A percentile compares a stretch with the other conserved stretches of the same genome.
phyloP scores from a whole-genome alignment of 2,888 invertebrate species.

The Osmoderma eremita region DNA sequence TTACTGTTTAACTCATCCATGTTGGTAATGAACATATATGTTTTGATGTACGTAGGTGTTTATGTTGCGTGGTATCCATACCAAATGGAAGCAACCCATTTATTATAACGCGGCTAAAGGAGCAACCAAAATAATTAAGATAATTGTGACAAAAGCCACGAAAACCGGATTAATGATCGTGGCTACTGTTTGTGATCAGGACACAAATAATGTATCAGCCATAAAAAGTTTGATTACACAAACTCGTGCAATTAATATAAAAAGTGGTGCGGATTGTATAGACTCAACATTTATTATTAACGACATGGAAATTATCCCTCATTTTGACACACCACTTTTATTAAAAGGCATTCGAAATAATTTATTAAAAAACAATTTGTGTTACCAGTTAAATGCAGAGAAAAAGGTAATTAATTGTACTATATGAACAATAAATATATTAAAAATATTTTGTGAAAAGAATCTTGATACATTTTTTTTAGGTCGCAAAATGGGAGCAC shows the following conservation, averaged over 20 bases:
- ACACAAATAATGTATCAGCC: constrained; percentile 36
- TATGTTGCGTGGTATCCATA: constrained; percentile 40
- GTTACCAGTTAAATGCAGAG: constrained; percentile 22
- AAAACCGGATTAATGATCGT: constrained; percentile 34
- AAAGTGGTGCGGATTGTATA: constrained; percentile 5
- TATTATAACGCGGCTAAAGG: constrained; percentile 40
- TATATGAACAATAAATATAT: constrained; percentile 1
- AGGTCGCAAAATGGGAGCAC: constrained; percentile 25
- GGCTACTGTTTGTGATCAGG: constrained; percentile 42
- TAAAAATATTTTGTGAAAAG: neutral
- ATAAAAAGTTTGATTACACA: constrained; percentile 35
- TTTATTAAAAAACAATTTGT: constrained; percentile 24
- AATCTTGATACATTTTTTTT: constrained; percentile 10
- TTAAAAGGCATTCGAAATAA: constrained; percentile 43
- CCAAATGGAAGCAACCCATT: constrained; percentile 44
- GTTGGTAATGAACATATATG: neutral
- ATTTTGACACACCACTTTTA: constrained; percentile 42
- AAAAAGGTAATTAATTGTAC: constrained; percentile 7
- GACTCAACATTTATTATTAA: constrained; percentile 26
- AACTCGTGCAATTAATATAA: constrained; percentile 6
- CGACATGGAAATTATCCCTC: constrained; percentile 33
- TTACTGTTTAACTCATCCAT: too few species aligned
- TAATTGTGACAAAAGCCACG: constrained; percentile 3
- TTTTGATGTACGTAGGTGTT: constrained; percentile 37
- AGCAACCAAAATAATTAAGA: constrained; percentile 31